phyloP scores from a whole-genome alignment of 1,140 invertebrate genomes.

The Phocides pigmalion region DNA sequence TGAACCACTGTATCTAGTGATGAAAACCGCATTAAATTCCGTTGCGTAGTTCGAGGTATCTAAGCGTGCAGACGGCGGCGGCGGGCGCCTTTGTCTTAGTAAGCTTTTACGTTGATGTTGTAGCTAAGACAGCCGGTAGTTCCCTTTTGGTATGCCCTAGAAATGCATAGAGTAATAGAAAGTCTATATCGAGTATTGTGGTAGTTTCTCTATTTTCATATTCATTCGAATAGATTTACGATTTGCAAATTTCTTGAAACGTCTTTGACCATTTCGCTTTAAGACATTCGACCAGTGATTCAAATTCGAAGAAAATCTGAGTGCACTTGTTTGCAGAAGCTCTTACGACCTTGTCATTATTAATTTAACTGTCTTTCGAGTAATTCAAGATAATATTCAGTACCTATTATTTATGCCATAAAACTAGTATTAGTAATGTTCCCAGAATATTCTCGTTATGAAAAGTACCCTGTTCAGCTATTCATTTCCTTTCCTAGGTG shows the following conservation, averaged over 20 bases:
- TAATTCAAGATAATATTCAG: not conserved
- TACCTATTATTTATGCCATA: too few species aligned
- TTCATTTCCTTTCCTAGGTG: constrained; percentile 13
- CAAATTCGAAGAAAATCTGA: not conserved
- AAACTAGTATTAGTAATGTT: not conserved
- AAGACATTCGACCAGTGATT: not conserved
- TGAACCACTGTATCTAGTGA: too few species aligned
- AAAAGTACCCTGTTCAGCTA: constrained; percentile 4
- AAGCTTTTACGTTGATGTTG: not conserved
- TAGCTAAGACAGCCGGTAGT: not conserved
- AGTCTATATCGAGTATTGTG: not conserved
- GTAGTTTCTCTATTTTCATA: not conserved
- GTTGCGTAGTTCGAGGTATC: too few species aligned
- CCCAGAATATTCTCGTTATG: not conserved
- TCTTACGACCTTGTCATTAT: not conserved
- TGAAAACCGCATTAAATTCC: too few species aligned
- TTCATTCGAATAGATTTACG: not conserved
- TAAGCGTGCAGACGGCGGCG: too few species aligned
- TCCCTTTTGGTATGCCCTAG: not conserved
- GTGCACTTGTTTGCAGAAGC: not conserved
- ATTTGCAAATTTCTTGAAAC: not conserved
- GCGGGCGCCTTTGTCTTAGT: too few species aligned
- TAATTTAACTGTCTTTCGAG: not conserved
- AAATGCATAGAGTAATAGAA: not conserved
- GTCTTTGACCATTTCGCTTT: not conserved